Evolutionary conservation across 2,113 vertebrate genomes (phyloP).

Genomic region (Rhizomys pruinosus): DNA sequence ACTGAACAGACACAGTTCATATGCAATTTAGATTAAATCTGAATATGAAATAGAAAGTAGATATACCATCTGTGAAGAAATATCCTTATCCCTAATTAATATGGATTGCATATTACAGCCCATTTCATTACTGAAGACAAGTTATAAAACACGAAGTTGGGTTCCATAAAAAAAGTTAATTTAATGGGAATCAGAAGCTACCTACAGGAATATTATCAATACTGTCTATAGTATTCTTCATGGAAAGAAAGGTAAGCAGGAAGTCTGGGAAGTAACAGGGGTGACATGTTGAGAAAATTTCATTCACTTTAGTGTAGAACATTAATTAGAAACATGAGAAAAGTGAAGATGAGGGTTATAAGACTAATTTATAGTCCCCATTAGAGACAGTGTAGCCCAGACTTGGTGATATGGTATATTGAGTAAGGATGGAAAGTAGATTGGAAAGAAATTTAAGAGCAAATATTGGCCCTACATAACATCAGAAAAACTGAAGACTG

Average conservation of each 20-base stretch:
- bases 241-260: neutral
- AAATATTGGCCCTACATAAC: neutral
- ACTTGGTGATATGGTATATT: fast-evolving
- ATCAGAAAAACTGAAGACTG: neutral
- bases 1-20: constrained; percentile 49
- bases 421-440: neutral
- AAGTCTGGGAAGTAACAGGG: neutral
- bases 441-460: neutral
- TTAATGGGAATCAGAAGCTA: constrained; percentile 54
- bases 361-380: neutral
- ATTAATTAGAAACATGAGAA: neutral
- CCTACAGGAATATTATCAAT: constrained; percentile 38
- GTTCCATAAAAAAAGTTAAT: constrained; percentile 63
- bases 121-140: constrained; percentile 67
- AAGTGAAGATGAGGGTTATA: neutral
- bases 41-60: constrained; percentile 60
- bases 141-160: constrained; percentile 72
- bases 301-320: neutral
- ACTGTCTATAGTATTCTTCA: constrained; percentile 12
- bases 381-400: neutral
- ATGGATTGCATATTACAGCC: constrained; percentile 41
- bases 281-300: constrained; percentile 19
- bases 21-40: constrained; percentile 71
- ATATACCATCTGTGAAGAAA: constrained; percentile 66
- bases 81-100: constrained; percentile 63